Evolutionary conservation across 2,113 vertebrate species (phyloP), one percentile per base, ranked within the genome.

Genomic region (Scortum barcoo): DNA sequence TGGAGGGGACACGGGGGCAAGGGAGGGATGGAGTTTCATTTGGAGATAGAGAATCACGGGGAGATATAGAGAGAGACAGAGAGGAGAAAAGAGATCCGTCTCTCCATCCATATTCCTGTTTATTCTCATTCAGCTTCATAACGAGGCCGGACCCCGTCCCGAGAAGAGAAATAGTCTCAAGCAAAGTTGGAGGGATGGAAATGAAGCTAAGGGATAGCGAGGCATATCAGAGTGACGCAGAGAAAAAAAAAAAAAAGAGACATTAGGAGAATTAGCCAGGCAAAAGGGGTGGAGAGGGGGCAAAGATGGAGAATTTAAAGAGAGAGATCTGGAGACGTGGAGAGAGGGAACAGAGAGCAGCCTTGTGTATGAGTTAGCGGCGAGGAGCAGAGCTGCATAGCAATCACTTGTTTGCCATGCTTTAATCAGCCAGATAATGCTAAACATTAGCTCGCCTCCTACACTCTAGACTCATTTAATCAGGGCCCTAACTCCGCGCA

Each of bases 321-420:
- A 30, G 58, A 71, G 84, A 76, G 84, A 87, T 51, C 5, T 42
- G 13, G 72, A 54, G 85, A 78, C 54, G 54, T 9, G n/a, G 65
- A 51, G 72, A 36, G 72, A 30, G 57, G 46, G 87, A 88, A 93
- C 91, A 93, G 86, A 91, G 91, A 80, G 84, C 72, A 46, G 89
- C 91, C 88, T 92, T 93, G 93, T 93, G 89, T 86, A 76, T 51
- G 84, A 91, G 87, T 76, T 85, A 81, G 89, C 84, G 58, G 88
- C 51, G 85, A 74, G 87, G 86, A 91, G 90, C 89, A 74, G 88
- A 77, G 91, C 93, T 88, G 93, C 90, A 93, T 93, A 93, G 90
- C 91, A 93, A 93, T 92, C 88, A 89, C 84, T 89, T 72, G 88
- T 86, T 86, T 78, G 81, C 86, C 69, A 69, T 81, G 81, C 89